Base-by-base conservation (phyloP, 2,797 vertebrate genomes). In the Bovichtus diacanthus region DNA sequence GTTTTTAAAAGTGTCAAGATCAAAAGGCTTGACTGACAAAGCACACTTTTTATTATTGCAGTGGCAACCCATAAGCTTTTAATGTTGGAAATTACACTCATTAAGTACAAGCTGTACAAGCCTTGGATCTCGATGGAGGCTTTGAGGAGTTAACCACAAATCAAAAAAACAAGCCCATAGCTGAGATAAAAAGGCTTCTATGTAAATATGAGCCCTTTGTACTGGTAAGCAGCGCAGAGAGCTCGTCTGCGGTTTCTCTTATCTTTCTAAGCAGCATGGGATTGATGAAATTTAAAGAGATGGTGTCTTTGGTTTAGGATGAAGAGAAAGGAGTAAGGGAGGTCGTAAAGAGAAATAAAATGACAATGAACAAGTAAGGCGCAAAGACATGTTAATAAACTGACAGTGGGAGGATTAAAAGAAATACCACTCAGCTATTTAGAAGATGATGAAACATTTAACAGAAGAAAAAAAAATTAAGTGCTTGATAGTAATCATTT, bases 1-100 rank as follows among this genome's bases (percentile, higher is more conserved):
- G 86, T 89, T 95, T 95, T 95, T 93, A 88, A 91, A 94, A 94
- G 94, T 93, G 91, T 94, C 85, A 83, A 95, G 90, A 96, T 96
- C 95, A 95, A 96, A 94, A 91, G 83, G 78, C 79, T 86, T 93
- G 94, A 93, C 91, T 86, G 75, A 91, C 87, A 90, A 91, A 76
- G 9, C 92, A 93, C 85, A 81, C 85, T 91, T 91, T 88, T 89
- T 90, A 85, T 91, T 91, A 89, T 92, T 90, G 84, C 87, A 74
- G 75, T 82, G 81, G 86, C 87, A 91, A 80, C 80, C 84, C 85
- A 85, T 92, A 86, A 87, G 90, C 89, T 91, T 93, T 93, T 92
- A 93, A 93, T 92, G 90, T 93, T 87, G 81, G 83, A 90, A 91
- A 95, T 94, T 92, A 93, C 78, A 90, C 87, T 95, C 92, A 95